phyloP scores from a whole-genome alignment of 2,888 invertebrate genomes.

The Erebia epiphron region DNA sequence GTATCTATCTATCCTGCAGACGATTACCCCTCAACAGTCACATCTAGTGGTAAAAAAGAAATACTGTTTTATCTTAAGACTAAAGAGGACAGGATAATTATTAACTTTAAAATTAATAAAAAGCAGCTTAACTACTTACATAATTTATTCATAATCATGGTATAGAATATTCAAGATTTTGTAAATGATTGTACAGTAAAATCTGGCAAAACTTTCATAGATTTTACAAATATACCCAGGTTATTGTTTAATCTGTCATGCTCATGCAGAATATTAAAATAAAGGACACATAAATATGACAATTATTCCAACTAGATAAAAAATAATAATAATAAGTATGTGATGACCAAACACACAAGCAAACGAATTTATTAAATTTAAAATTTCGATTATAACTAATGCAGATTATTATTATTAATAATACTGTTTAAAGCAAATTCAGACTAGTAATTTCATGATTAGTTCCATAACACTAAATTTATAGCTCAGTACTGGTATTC shows the following conservation, averaged over 20 bases:
- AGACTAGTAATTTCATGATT: neutral
- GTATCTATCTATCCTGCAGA: too few relatives aligned
- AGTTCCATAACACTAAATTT: neutral
- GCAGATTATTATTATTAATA: neutral
- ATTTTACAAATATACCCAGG: neutral
- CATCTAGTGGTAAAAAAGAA: too few relatives aligned
- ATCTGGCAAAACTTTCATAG: neutral
- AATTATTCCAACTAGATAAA: too few relatives aligned
- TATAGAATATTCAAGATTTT: neutral
- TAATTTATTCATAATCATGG: neutral
- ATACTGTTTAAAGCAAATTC: neutral
- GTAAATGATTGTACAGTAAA: neutral
- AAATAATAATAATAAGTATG: too few relatives aligned
- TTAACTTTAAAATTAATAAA: neutral
- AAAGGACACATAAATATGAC: neutral
- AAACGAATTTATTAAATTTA: too few relatives aligned
- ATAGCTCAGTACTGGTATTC: constrained; percentile 21
- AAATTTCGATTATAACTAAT: neutral
- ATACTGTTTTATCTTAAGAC: neutral
- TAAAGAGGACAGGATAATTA: too few relatives aligned
- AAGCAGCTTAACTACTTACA: neutral
- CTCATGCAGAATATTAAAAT: neutral
- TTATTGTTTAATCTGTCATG: neutral
- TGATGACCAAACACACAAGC: too few relatives aligned
- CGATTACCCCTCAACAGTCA: too few relatives aligned